Base-by-base conservation (phyloP, 2,888 invertebrate genomes). In the Drosophila kanekoi region DNA sequence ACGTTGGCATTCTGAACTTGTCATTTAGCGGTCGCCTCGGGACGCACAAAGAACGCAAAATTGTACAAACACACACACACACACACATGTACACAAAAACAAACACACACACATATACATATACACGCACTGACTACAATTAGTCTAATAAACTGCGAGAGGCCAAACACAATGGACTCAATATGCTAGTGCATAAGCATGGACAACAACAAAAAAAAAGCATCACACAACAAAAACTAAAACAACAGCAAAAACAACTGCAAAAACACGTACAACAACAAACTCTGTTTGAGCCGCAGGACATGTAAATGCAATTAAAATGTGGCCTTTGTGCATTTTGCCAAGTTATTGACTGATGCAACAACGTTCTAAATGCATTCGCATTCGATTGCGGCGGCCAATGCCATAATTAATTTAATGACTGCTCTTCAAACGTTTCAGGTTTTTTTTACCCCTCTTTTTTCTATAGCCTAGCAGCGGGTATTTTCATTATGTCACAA, bases 301-400 rank as follows among this genome's bases (percentile, higher is more conserved):
- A 87, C 89, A 89, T 85, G 84, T 89, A 85, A 85, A 85, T 89
- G 87, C 84, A 85, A 85, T 85, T 85, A 89, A 89, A 87, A 74
- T 66, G 71, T 67, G 69, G 63, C 77, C 87, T 80, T 73, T 84
- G 75, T 75, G 45, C 16, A 38, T 33, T 60, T 32, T 11, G 13
- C 52, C 49, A 64, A 53, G 48, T 56, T 73, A 72, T 79, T 84
- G 78, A 75, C 82, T 82, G 83, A 71, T 69, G 52, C 53, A 43
- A 45, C 61, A 54, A 28, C 28, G 2, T 61, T 77, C 47, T 61
- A 77, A 67, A 63, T 61, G 68, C 58, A 67, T 65, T 52, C 49
- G 58, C 75, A 81, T 75, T 73, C 33, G 77, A 82, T 77, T 83
- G 76, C 71, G 63, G 65, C 63, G 44, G 28, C 18, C 73, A 70